Base-by-base conservation (phyloP, 2,113 vertebrate species). In the Tricholaema leucomelas region DNA sequence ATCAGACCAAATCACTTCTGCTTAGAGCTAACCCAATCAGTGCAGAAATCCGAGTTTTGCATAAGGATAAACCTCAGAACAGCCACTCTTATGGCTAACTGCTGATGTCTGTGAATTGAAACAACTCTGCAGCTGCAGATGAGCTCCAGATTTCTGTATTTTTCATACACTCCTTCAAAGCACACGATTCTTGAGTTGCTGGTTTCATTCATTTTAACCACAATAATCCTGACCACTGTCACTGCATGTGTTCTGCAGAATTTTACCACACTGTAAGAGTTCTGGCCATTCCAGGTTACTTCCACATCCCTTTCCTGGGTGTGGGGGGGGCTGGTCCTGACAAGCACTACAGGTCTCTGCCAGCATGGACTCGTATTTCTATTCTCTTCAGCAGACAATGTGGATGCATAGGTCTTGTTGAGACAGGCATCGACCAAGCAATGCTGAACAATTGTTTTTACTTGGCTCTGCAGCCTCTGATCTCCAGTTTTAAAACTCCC, bases 381-480 rank as follows among this genome's bases (percentile, higher is more conserved):
- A 28, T 30, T 85, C 61, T 61, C 75, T 87, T 77, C 69, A 77
- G n/a, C 23, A 74, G n/a, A 42, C 54, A 76, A 42, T 3, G 15
- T 56, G 82, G 42, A 66, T n/a, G n/a, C 13, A 7, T 4, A 28
- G 56, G 52, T 83, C 67, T 71, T 82, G 48, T 70, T 59, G 35
- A 91, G 69, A 74, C 55, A 50, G 17, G 27, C 85, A 30, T 59
- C 48, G 85, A 60, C 13, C 15, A 80, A 81, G n/a, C 8, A 33
- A 74, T 3, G 16, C 76, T 71, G 52, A 64, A 60, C 33, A 67
- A 81, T 13, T 92, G 70, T 88, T 91, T 91, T 88, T 77, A 58
- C 33, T 95, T 86, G 88, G 76, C 79, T 94, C 55, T 59, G 36
- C 28, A 86, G 36, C 27, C 80, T 78, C 80, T 81, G 65, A 86